Evolutionary conservation across 1,140 invertebrate species (phyloP).

Genomic region (Temnothorax curvispinosus): DNA sequence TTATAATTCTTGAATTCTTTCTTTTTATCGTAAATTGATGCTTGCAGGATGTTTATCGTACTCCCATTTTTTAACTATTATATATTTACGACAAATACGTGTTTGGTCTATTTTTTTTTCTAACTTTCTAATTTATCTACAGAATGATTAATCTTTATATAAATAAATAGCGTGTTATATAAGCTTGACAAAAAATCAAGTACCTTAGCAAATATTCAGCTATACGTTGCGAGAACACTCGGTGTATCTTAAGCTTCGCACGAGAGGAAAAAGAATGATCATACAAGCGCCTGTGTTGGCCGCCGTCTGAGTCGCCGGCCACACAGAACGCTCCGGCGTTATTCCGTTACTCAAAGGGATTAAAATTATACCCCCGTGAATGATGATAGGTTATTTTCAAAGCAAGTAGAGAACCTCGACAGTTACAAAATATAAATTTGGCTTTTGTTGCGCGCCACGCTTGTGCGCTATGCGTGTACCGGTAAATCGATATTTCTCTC

Average conservation of each 20-base stretch:
- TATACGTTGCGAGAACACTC: not conserved
- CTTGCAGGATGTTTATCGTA: too few relatives aligned
- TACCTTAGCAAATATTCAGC: not conserved
- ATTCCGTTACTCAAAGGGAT: not conserved
- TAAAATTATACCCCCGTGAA: constrained; percentile 3
- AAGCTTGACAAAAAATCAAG: not conserved
- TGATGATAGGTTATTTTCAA: constrained; percentile 19
- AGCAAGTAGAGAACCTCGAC: not conserved
- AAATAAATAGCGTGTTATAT: not conserved
- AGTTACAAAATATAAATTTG: constrained; percentile 46
- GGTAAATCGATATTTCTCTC: constrained; percentile 64
- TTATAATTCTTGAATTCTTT: not conserved
- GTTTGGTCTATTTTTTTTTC: not conserved
- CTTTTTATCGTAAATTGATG: not conserved
- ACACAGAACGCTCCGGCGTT: constrained; percentile 15
- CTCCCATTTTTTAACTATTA: too few relatives aligned
- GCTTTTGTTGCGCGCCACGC: constrained; percentile 50
- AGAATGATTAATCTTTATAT: not conserved
- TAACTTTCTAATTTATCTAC: not conserved
- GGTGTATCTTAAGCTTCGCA: not conserved
- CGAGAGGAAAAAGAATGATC: not conserved
- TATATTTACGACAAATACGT: not conserved
- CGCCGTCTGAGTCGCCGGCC: not conserved
- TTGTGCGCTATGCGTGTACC: constrained; percentile 15
- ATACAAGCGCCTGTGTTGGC: not conserved